phyloP scores from a whole-genome alignment of 2,888 invertebrate species.

The Drosophila lacicola region DNA sequence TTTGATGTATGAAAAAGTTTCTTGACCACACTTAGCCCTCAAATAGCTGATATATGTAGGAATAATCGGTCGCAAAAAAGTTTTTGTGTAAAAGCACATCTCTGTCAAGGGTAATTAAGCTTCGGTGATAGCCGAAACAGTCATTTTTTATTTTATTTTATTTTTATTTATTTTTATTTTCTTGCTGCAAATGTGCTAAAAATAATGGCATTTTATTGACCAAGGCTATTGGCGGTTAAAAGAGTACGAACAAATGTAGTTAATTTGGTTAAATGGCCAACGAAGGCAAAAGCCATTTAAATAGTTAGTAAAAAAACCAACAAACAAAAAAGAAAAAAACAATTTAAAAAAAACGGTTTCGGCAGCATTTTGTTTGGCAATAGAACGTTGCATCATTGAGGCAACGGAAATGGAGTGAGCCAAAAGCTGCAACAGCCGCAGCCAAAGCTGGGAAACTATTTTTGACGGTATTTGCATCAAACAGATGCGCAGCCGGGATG shows the following conservation, averaged over 20 bases:
- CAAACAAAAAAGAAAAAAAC: slow-evolving; percentile 4
- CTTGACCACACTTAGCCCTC: too few species aligned
- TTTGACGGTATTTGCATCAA: slow-evolving; percentile 60
- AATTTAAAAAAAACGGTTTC: slow-evolving; percentile 1
- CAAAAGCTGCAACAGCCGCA: background rate
- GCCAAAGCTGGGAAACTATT: slow-evolving; percentile 54
- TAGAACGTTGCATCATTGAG: slow-evolving; percentile 48
- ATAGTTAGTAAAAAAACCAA: slow-evolving; percentile 30
- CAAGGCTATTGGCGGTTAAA: slow-evolving; percentile 23
- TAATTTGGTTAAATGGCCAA: slow-evolving; percentile 66
- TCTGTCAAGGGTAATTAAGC: too few species aligned
- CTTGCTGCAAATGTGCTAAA: slow-evolving; percentile 23
- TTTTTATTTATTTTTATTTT: background rate
- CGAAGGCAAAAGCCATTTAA: slow-evolving; percentile 36
- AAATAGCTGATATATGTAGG: too few species aligned
- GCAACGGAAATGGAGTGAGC: slow-evolving; percentile 8
- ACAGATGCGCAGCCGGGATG: slow-evolving; percentile 62
- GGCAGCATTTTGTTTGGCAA: slow-evolving; percentile 37
- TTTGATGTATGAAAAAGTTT: too few species aligned
- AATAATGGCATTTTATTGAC: slow-evolving; percentile 36
- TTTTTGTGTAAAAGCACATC: too few species aligned
- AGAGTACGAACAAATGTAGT: slow-evolving; percentile 36
- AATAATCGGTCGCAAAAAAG: too few species aligned
- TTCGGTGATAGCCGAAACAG: too few species aligned
- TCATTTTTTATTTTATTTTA: background rate